Evolutionary conservation across 2,888 invertebrate genomes (phyloP), one percentile per base, ranked within the genome.

Genomic region (Alcis repandata): DNA sequence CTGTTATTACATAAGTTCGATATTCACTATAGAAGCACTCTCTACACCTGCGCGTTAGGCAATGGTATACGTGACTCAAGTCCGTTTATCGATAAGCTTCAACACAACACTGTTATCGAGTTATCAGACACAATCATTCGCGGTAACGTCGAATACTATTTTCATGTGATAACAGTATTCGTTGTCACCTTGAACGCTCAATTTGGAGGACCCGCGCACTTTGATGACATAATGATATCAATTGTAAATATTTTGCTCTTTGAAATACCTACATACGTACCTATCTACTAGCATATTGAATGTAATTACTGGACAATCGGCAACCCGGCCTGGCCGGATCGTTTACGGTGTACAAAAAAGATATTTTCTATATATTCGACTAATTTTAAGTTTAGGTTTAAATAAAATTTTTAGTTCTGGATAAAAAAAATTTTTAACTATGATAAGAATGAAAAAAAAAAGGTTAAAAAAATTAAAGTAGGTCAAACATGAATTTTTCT

Each of bases 11-110:
- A 66, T 75, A 76, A 75, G 51, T 59, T 57, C n/a, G 64, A 58
- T 76, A 70, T 75, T 79, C 73, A 76, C 63, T 59, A 67, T 70
- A 71, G 66, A 61, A 71, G 67, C 59, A 70, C 69, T 71, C 73
- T 70, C 58, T 69, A 76, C 84, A 86, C 86, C 82, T 82, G 84
- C 78, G 69, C 68, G 72, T 81, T 79, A 77, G 73, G 83, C 80
- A 87, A 85, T 85, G 89, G 87, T 76, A 83, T 91, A 92, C 92
- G 92, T 92, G 92, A 91, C 90, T 90, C 85, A 87, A 89, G 76
- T 73, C 63, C 72, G 79, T 79, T 85, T 87, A 86, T 87, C 88
- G 87, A 84, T 87, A 88, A 86, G 80, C 82, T 78, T 82, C 82
- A 87, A 87, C 84, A 89, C 79, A 87, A 88, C 85, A 85, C 70